phyloP scores from a whole-genome alignment of 2,888 invertebrate genomes.

The Idaea biselata region DNA sequence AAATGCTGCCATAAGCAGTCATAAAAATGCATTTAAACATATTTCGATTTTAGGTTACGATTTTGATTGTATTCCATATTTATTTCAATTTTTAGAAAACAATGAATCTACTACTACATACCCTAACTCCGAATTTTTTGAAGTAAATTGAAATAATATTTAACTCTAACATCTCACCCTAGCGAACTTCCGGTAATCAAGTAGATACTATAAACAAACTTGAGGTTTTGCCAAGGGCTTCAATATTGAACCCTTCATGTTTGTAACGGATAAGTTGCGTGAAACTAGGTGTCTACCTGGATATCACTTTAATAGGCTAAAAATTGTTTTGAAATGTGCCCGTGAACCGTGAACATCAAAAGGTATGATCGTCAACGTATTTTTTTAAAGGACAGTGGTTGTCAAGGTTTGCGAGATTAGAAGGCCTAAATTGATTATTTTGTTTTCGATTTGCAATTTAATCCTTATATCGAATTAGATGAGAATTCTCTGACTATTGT shows the following conservation, averaged over 20 bases:
- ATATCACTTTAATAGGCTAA: conserved; percentile 70
- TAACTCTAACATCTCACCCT: conserved; percentile 29
- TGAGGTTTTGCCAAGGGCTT: conserved; percentile 51
- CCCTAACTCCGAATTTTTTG: conserved; percentile 7
- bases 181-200: conserved; percentile 6
- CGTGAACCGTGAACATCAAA: conserved; percentile 72
- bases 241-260: conserved; percentile 27
- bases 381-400: conserved; percentile 33
- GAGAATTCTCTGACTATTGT: too few species aligned
- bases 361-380: conserved; percentile 61
- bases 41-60: too few species aligned
- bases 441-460: too few species aligned
- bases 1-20: too few species aligned
- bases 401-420: conserved; percentile 47
- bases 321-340: conserved; percentile 76
- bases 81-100: conserved; percentile 1
- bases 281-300: conserved; percentile 54
- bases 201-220: conserved; percentile 12
- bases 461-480: too few species aligned
- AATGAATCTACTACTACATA: not conserved
- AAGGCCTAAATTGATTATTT: too few species aligned
- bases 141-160: conserved; percentile 4
- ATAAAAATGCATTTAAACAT: too few species aligned
- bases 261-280: conserved; percentile 37
- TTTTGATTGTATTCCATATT: not conserved